Conservation (phyloP, 2,113 vertebrate species). For the Menura novaehollandiae region DNA sequence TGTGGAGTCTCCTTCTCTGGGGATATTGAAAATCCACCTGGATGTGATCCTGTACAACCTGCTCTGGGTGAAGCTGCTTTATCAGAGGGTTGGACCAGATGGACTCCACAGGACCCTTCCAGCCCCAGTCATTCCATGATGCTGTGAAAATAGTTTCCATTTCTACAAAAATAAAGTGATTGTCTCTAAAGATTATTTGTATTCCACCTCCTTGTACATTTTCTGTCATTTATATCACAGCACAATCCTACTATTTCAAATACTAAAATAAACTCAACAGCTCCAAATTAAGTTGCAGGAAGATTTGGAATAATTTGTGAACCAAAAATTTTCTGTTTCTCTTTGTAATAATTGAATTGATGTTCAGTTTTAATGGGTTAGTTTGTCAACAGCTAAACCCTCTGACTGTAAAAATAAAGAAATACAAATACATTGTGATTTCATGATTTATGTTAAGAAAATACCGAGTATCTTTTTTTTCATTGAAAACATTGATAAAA, state of each 20-base stretch:
- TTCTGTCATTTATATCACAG: background rate
- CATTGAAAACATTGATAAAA: background rate
- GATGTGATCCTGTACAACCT: too few species aligned
- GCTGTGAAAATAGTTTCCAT: background rate
- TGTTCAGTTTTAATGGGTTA: background rate
- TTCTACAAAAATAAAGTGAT: background rate
- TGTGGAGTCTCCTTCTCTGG: background rate
- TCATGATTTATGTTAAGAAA: background rate
- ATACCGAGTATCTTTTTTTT: background rate
- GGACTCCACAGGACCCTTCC: background rate
- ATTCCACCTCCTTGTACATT: background rate
- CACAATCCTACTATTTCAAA: background rate
- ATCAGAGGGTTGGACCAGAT: too few species aligned
- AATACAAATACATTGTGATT: background rate
- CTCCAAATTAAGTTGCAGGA: background rate
- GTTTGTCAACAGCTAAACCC: background rate
- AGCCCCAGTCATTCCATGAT: background rate
- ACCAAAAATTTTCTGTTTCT: background rate
- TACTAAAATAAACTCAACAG: background rate
- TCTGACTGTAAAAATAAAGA: background rate
- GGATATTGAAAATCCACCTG: background rate
- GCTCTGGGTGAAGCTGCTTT: background rate
- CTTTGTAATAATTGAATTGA: background rate
- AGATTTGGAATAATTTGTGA: background rate
- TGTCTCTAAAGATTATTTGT: background rate